A percentile compares a stretch with the other conserved stretches of the same genome.
phyloP scores from a whole-genome alignment of 2,113 vertebrate genomes.

The Tamias sibiricus region DNA sequence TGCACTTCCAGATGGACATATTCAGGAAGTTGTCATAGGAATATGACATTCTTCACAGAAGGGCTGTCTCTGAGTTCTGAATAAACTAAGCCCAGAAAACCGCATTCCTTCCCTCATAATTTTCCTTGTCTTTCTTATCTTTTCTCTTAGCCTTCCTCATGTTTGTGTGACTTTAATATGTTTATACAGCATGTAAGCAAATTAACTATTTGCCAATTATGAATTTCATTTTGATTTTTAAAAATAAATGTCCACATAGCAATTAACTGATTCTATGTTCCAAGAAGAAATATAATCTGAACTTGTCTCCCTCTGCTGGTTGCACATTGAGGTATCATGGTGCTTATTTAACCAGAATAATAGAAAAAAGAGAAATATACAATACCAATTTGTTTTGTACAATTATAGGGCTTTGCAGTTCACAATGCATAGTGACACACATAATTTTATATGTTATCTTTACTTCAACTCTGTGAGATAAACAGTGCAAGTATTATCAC shows the following conservation, averaged over 20 bases:
- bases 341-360: conserved; percentile 55
- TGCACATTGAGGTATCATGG: conserved; percentile 71
- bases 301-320: conserved; percentile 88
- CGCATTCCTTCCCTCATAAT: not conserved
- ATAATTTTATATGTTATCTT: conserved; percentile 30
- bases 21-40: conserved; percentile 50
- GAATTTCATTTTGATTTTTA: conserved; percentile 45
- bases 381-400: not conserved
- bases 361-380: conserved; percentile 6
- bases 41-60: conserved; percentile 43
- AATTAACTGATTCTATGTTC: conserved; percentile 76
- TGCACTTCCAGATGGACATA: conserved; percentile 60
- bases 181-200: not conserved
- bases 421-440: not conserved
- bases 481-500: not conserved
- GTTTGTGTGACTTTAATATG: not conserved
- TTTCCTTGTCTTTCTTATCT: not conserved
- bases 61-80: not conserved
- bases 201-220: conserved; percentile 28
- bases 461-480: conserved; percentile 15
- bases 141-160: not conserved
- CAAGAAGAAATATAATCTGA: conserved; percentile 81
- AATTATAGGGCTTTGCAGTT: not conserved
- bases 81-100: conserved; percentile 22
- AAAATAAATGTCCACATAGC: conserved; percentile 42